Percentiles rank a stretch among this genome's conserved stretches.
Conservation (phyloP, 2,113 vertebrate species). For the Heterotis niloticus region DNA sequence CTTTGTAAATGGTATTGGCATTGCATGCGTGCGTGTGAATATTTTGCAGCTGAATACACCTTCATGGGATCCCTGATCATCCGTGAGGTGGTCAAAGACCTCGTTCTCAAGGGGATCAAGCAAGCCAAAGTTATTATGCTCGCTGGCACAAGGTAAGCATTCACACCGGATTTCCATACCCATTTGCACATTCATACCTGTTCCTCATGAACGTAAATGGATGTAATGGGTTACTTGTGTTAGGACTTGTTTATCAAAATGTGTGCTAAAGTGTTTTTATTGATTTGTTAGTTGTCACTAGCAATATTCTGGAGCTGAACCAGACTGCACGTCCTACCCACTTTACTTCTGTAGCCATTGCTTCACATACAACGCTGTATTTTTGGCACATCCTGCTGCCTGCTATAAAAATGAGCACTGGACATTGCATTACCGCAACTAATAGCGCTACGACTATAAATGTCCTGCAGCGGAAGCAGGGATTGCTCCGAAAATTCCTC, state of each 20-base stretch:
- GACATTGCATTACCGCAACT: slow-evolving; percentile 33
- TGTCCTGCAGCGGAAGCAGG: slow-evolving; percentile 39
- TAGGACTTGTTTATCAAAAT: too few relatives aligned
- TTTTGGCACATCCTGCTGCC: slow-evolving; percentile 47
- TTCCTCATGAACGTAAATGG: too few relatives aligned
- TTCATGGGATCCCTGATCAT: slow-evolving; percentile 78
- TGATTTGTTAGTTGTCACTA: too few relatives aligned
- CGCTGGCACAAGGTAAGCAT: slow-evolving; percentile 69
- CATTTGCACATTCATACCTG: too few relatives aligned
- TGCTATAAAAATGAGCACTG: slow-evolving; percentile 46
- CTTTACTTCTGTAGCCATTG: neutral
- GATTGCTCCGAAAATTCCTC: slow-evolving; percentile 40
- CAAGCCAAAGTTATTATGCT: slow-evolving; percentile 73
- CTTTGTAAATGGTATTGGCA: neutral
- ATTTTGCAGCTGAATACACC: slow-evolving; percentile 58
- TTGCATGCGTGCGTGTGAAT: neutral
- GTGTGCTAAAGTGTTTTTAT: too few relatives aligned
- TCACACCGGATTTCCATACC: neutral
- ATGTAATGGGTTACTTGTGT: too few relatives aligned
- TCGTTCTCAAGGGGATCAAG: slow-evolving; percentile 71
- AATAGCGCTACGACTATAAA: slow-evolving; percentile 52
- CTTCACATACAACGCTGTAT: slow-evolving; percentile 42
- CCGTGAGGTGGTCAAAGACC: slow-evolving; percentile 74
- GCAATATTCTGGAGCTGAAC: neutral
- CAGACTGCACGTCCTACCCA: neutral